Percentiles rank a stretch among this genome's conserved stretches.
Evolutionary conservation across 53 echinoderm and acorn worm species (phyloP).

Genomic region (Echinometra lucunter): DNA sequence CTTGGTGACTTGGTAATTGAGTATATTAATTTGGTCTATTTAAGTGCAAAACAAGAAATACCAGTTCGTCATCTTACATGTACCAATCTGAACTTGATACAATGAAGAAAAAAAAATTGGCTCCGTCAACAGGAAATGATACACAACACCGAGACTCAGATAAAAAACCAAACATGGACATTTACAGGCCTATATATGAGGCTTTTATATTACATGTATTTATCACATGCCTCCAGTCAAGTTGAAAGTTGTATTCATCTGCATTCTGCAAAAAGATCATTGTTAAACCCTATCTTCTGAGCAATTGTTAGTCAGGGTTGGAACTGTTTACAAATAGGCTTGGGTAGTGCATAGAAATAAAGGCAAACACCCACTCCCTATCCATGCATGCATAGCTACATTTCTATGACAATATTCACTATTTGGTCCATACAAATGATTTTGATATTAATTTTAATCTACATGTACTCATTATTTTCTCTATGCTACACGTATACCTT

Average conservation of each 20-base stretch:
- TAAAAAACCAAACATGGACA: not conserved
- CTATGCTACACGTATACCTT: too few relatives aligned
- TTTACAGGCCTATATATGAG: not conserved
- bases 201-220: too few relatives aligned
- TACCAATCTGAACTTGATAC: not conserved
- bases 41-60: not conserved
- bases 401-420: not conserved
- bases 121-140: not conserved
- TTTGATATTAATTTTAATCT: not conserved
- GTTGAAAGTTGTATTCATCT: not conserved
- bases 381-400: not conserved
- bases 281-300: not conserved
- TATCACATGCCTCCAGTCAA: not conserved
- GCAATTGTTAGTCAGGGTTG: not conserved
- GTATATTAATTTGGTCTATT: not conserved
- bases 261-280: not conserved
- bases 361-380: not conserved
- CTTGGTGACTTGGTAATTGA: too few relatives aligned
- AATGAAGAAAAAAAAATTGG: not conserved
- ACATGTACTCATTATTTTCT: too few relatives aligned
- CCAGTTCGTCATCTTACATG: not conserved
- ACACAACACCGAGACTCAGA: not conserved
- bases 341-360: not conserved
- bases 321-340: slow-evolving; percentile 3
- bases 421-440: not conserved